These are phyloP conservation scores for Siniperca knerii DNA, from an alignment of 2,113 vertebrate genomes.

Conservation along the genomic window DNA sequence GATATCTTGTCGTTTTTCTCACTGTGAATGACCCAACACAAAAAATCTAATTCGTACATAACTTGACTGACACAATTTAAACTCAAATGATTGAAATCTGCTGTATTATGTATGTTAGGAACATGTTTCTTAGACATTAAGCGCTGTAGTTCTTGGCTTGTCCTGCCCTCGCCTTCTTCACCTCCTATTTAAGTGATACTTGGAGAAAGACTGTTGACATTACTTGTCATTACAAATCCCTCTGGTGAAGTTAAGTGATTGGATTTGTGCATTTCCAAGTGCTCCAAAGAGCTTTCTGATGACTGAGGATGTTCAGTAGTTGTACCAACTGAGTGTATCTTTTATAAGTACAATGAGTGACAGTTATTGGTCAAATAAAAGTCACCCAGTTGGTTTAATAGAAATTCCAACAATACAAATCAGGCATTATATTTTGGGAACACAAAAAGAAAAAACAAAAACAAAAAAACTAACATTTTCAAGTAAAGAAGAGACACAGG, in stretches of 20 bases:
- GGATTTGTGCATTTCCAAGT: slow-evolving; percentile 53
- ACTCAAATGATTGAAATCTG: background rate
- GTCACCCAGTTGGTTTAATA: slow-evolving; percentile 62
- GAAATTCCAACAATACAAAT: slow-evolving; percentile 63
- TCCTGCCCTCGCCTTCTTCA: background rate
- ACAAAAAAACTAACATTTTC: slow-evolving; percentile 12
- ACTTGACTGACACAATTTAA: background rate
- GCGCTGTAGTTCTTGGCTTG: background rate
- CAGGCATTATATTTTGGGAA: slow-evolving; percentile 42
- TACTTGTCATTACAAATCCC: slow-evolving; percentile 56
- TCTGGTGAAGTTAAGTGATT: slow-evolving; percentile 60
- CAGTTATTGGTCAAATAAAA: slow-evolving; percentile 13
- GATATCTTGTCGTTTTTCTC: slow-evolving; percentile 8
- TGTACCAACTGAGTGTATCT: background rate
- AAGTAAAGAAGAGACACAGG: background rate
- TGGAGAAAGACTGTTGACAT: slow-evolving; percentile 23
- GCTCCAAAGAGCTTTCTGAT: slow-evolving; percentile 4
- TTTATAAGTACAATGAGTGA: background rate
- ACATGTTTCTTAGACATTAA: background rate
- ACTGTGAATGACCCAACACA: background rate
- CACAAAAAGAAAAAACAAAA: slow-evolving; percentile 34
- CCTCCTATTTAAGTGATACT: slow-evolving; percentile 40
- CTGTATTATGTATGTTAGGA: too few species aligned
- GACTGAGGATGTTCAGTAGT: background rate
- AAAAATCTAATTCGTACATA: background rate